phyloP scores from a whole-genome alignment of 2,797 vertebrate genomes.

The Ficedula albicollis region DNA sequence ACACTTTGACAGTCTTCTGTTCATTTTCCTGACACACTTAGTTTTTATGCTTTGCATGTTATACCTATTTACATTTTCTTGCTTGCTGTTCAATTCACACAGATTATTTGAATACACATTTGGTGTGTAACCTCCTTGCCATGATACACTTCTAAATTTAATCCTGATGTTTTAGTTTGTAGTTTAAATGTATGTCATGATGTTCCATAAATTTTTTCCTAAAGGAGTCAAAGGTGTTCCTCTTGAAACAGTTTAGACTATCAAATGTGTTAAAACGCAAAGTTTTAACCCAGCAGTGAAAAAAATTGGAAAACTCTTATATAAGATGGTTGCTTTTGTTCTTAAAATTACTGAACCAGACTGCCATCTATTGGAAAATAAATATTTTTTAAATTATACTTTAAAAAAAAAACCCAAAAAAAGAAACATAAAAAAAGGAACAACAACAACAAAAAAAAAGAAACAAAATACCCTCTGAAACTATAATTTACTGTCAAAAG shows the following conservation, averaged over 20 bases:
- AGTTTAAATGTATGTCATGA: neutral
- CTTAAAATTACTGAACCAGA: constrained; percentile 75
- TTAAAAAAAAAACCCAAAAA: neutral
- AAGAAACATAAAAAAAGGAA: too few species aligned
- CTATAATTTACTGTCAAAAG: neutral
- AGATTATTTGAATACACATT: neutral
- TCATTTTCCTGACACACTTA: neutral
- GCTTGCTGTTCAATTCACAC: neutral
- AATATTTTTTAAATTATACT: constrained; percentile 5
- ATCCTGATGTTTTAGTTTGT: neutral
- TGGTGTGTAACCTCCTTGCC: neutral
- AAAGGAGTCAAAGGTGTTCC: neutral
- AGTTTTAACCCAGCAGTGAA: neutral
- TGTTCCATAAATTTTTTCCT: neutral
- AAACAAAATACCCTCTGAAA: neutral
- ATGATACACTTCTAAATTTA: neutral
- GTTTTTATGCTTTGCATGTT: neutral
- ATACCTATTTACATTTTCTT: neutral
- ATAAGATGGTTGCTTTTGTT: constrained; percentile 70
- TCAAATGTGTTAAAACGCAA: neutral
- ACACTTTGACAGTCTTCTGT: neutral
- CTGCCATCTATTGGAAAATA: constrained; percentile 80
- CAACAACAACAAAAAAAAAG: neutral
- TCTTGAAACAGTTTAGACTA: neutral
- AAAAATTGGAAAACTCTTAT: constrained; percentile 41